A percentile compares a stretch with the other conserved stretches of the same genome.
phyloP scores from a whole-genome alignment of 2,113 vertebrate genomes.

The Hemibagrus wyckioides region DNA sequence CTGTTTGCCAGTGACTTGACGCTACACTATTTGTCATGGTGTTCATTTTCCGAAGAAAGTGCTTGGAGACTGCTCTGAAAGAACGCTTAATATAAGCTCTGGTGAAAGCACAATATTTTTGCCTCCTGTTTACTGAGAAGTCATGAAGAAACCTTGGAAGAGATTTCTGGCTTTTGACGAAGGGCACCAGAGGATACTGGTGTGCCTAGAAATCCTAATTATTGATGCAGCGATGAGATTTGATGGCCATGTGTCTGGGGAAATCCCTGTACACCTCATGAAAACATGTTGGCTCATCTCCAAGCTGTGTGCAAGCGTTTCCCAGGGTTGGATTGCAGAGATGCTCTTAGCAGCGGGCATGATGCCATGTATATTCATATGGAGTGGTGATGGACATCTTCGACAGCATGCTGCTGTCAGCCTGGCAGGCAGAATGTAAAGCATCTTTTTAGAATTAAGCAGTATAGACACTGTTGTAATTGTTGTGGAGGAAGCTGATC shows the following conservation, averaged over 20 bases:
- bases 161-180: slow-evolving; percentile 1
- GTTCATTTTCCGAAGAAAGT: slow-evolving; percentile 37
- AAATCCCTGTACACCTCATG: slow-evolving; percentile 19
- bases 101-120: slow-evolving; percentile 34
- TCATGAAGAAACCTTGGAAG: slow-evolving; percentile 19
- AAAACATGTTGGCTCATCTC: slow-evolving; percentile 2
- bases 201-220: slow-evolving; percentile 29
- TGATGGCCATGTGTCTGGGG: neutral
- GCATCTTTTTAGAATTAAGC: slow-evolving; percentile 22
- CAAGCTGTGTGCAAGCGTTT: slow-evolving; percentile 37
- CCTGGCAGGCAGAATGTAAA: slow-evolving; percentile 24
- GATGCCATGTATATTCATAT: slow-evolving; percentile 51
- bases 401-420: slow-evolving; percentile 44
- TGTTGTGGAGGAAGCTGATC: slow-evolving; percentile 46
- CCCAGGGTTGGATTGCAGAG: slow-evolving; percentile 31
- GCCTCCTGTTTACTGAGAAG: slow-evolving; percentile 22
- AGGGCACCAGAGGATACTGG: neutral
- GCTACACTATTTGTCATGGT: slow-evolving; percentile 31
- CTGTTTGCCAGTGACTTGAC: slow-evolving; percentile 24
- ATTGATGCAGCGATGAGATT: neutral
- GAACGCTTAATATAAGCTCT: slow-evolving; percentile 42
- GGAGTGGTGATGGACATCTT: slow-evolving; percentile 63
- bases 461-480: slow-evolving; percentile 58
- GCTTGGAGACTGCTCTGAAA: slow-evolving; percentile 13
- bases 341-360: slow-evolving; percentile 49